Base-by-base conservation (phyloP, 2,797 vertebrate genomes). In the Gymnothorax reevesii region DNA sequence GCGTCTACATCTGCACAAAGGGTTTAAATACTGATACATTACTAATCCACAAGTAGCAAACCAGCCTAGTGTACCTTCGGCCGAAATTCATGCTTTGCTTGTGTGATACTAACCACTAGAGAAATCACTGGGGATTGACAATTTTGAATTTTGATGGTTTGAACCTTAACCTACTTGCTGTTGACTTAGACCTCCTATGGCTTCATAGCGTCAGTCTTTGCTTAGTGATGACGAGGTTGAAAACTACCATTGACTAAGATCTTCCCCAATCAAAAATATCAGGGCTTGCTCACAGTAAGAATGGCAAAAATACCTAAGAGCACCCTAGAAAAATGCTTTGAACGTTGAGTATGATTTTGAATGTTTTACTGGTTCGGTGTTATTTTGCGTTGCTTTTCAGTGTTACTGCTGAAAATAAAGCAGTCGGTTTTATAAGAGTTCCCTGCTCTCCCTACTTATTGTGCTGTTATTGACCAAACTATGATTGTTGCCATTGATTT, bases 61-160 rank as follows among this genome's bases (percentile, higher is more conserved):
- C 85, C 69, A 82, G 83, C 49, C 87, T 86, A 75, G 83, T 83
- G 55, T 75, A 57, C 66, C 71, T 83, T 71, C 86, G 60, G 82
- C 75, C 87, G 83, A 92, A 89, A 90, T 88, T 49, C 77, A 59
- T 88, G 82, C 57, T 88, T 86, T 83, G 90, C 93, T 92, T 92
- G 91, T 90, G 88, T 94, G 91, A 83, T 22, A 49, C 88, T 91
- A 91, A 92, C 42, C 77, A 77, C 42, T 52, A 7, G 17, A 77
- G 20, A 80, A 80, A 80, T 17, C 52, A 17, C 15, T 77, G 20
- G 13, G 33, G 20, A 80, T 80, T 17, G 77, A 79, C 17, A 54
- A 80, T 80, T 10, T 55, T 22, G 77, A 22, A 55, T 55, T 80
- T 80, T 54, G 17, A 54, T 15, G 55, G 20, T 80, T 75, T 54